These are phyloP conservation scores for Pantelozetes paolii DNA, from an alignment of 2,888 invertebrate species.

Conservation along the genomic window DNA sequence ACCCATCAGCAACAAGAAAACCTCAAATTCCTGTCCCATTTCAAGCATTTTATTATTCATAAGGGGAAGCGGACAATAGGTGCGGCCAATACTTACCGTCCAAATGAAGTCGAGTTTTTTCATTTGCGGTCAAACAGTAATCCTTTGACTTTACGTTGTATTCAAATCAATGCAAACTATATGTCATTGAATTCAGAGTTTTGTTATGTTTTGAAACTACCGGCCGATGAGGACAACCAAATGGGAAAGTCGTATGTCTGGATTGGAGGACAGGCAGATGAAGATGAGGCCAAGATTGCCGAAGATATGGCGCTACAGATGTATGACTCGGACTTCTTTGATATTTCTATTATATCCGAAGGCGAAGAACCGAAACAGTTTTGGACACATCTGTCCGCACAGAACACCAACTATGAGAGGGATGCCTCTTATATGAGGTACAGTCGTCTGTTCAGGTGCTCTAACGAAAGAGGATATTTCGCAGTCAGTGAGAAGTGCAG, in stretches of 20 bases:
- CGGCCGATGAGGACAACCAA: slow-evolving; percentile 77
- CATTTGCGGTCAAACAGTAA: slow-evolving; percentile 95
- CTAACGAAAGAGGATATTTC: slow-evolving; percentile 99
- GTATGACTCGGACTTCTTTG: slow-evolving; percentile 61
- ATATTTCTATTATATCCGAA: slow-evolving; percentile 62
- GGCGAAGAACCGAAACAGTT: slow-evolving; percentile 97
- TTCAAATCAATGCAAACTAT: slow-evolving; percentile 67
- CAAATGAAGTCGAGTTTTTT: slow-evolving; percentile 71
- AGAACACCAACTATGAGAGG: slow-evolving; percentile 78
- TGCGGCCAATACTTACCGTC: slow-evolving; percentile 49
- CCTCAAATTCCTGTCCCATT: slow-evolving; percentile 95
- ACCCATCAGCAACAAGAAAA: slow-evolving; percentile 98
- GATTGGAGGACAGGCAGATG: slow-evolving; percentile 79
- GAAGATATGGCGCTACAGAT: slow-evolving; percentile 90
- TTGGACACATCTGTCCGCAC: slow-evolving; percentile 94
- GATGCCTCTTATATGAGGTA: slow-evolving; percentile 87
- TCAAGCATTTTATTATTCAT: slow-evolving; percentile 87
- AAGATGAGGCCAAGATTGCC: slow-evolving; percentile 77
- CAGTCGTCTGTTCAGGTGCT: slow-evolving; percentile 92
- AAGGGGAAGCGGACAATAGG: slow-evolving; percentile 68
- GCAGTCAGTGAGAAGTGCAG: slow-evolving; percentile 98
- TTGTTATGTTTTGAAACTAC: slow-evolving; percentile 83
- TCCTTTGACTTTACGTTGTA: slow-evolving; percentile 81
- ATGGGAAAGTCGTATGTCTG: slow-evolving; percentile 92
- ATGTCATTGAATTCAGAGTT: slow-evolving; percentile 83